Base-by-base conservation (phyloP, 1,140 invertebrate genomes). In the Phenacoccus solenopsis region DNA sequence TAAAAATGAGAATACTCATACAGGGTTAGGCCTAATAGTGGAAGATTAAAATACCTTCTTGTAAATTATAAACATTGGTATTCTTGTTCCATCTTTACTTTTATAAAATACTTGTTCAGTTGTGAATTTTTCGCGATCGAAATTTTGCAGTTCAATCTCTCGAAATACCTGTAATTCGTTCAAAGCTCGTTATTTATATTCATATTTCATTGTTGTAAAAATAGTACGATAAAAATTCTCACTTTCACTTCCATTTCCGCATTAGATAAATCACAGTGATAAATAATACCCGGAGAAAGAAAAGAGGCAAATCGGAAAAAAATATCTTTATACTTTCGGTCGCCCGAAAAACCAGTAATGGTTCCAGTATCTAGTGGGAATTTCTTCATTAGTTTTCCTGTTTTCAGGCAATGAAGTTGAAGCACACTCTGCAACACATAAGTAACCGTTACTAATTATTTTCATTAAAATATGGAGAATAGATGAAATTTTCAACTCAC, bases 41-140 rank as follows among this genome's bases (percentile, higher is more conserved):
- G 5, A 67, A 70, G 21, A 49, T 68, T 57, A 69, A 71, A 72
- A 67, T 80, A 89, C 89, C 80, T 92, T 91, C 76, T 86, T 89
- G 73, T 87, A 87, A 28, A 98, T 86, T 73, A 99, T 89, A 79
- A 98, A 99, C 96, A 99, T 98, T 2, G 97, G 97, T 73, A 99
- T 85, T 81, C 90, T 89, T 0, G 94, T 97, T 69, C 91, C 93
- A 82, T 99, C 96, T 81, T 94, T 96, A 78, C 93, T 95, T 1
- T 82, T 76, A 79, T 97, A 99, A 81, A 98, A 99, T 49, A 96
- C 84, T 67, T 76, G 75, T 57, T 72, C 70, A 35, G 73, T 73
- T 77, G 89, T 86, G 77, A 93, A 98, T 68, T 88, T 78, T 7
- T 84, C 82, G 2, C 87, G 78, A 80, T 97, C 86, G 79, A 98